These are phyloP conservation scores for Schizopygopsis pylzovi DNA, from an alignment of 2,797 vertebrate species.

Conservation along the genomic window DNA sequence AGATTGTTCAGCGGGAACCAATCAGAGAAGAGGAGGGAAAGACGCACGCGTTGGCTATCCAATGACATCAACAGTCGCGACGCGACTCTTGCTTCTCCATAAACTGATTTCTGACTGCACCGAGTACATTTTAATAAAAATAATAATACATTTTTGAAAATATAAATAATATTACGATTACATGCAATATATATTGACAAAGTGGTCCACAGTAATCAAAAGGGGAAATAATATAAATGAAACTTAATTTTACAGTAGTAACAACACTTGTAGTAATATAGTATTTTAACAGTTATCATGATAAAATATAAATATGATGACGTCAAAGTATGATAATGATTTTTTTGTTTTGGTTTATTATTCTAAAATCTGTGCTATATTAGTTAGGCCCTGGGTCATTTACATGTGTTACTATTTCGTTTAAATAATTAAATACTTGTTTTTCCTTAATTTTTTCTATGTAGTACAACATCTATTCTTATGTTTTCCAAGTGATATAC, in stretches of 20 bases:
- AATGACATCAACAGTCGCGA: slow-evolving; percentile 56
- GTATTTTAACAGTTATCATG: neutral
- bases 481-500: neutral
- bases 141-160: neutral
- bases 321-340: too few relatives aligned
- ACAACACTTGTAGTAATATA: neutral
- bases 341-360: neutral
- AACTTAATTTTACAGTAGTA: neutral
- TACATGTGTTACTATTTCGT: neutral
- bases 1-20: slow-evolving; percentile 45
- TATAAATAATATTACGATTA: neutral
- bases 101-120: neutral
- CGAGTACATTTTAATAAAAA: neutral
- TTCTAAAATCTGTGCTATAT: neutral
- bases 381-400: too few relatives aligned
- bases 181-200: neutral
- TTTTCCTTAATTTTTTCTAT: neutral
- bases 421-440: neutral
- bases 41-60: slow-evolving; percentile 12
- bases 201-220: neutral
- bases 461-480: too few relatives aligned
- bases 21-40: slow-evolving; percentile 48
- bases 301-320: neutral
- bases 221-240: fast-evolving
- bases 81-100: neutral